Conservation (phyloP, 1,140 invertebrate species). For the Panulirus ornatus region DNA sequence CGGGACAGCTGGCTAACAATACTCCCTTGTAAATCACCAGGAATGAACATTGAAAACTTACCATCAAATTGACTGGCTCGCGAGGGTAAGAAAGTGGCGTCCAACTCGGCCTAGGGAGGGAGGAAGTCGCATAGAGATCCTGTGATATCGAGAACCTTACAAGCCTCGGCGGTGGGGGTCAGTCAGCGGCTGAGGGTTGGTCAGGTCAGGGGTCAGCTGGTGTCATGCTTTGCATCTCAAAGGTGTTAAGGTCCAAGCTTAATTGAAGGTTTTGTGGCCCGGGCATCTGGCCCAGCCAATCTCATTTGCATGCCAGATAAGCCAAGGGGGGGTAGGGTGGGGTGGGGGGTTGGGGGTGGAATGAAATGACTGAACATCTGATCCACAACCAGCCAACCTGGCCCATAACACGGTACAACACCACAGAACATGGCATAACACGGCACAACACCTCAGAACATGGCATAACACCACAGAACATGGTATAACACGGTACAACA, state of each 20-base stretch:
- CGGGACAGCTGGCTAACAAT: conserved; percentile 35
- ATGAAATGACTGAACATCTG: too few species aligned
- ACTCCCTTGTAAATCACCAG: conserved; percentile 46
- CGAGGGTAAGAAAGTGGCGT: neutral
- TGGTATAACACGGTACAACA: too few species aligned
- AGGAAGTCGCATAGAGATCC: too few species aligned
- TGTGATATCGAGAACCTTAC: too few species aligned
- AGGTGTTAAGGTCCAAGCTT: conserved; percentile 48
- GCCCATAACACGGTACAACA: too few species aligned
- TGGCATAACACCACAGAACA: too few species aligned
- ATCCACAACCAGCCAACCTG: too few species aligned
- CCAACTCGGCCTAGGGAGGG: neutral
- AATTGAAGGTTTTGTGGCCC: conserved; percentile 32
- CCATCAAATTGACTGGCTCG: conserved; percentile 20
- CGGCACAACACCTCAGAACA: too few species aligned
- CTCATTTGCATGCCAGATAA: neutral
- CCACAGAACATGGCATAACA: too few species aligned
- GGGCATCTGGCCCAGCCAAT: neutral
- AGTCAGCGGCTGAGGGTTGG: neutral
- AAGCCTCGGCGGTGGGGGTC: neutral
- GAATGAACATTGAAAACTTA: conserved; percentile 46
- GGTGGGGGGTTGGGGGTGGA: too few species aligned
- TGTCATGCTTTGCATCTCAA: conserved; percentile 30
- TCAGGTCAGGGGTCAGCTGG: conserved; percentile 25
- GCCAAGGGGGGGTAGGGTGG: too few species aligned